phyloP scores from a whole-genome alignment of 2,113 vertebrate genomes.

The Boleophthalmus pectinirostris region DNA sequence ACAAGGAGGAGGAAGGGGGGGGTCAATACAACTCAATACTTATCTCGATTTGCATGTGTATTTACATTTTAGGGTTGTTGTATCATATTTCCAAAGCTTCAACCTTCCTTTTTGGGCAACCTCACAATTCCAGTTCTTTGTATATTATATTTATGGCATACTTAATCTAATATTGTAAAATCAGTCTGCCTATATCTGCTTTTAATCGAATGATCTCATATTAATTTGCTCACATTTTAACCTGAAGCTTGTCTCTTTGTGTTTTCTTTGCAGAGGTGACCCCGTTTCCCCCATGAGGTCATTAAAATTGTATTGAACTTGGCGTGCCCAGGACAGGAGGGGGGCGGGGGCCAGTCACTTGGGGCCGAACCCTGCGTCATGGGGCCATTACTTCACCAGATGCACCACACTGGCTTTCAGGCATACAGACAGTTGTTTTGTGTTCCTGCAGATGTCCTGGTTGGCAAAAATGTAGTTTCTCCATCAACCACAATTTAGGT shows the following conservation, averaged over 20 bases:
- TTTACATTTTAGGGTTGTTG: no score
- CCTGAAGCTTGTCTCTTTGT: constrained; percentile 50
- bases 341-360: constrained; percentile 37
- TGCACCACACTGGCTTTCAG: constrained; percentile 12
- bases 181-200: background rate
- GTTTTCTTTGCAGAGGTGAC: constrained; percentile 57
- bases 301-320: constrained; percentile 72
- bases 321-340: constrained; percentile 36
- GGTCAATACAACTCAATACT: no score
- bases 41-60: no score
- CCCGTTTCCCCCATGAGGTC: constrained; percentile 66
- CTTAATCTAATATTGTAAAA: background rate
- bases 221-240: constrained; percentile 4
- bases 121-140: no score
- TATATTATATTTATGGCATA: no score
- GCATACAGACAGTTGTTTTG: background rate
- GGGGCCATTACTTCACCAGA: constrained; percentile 59
- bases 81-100: no score
- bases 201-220: background rate
- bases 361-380: constrained; percentile 38
- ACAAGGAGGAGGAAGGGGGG: no score
- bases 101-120: no score
- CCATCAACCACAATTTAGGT: background rate
- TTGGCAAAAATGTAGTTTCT: background rate
- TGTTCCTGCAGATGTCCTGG: background rate